Evolutionary conservation across 2,888 invertebrate species (phyloP).

Genomic region (Drosophila flavopinicola): DNA sequence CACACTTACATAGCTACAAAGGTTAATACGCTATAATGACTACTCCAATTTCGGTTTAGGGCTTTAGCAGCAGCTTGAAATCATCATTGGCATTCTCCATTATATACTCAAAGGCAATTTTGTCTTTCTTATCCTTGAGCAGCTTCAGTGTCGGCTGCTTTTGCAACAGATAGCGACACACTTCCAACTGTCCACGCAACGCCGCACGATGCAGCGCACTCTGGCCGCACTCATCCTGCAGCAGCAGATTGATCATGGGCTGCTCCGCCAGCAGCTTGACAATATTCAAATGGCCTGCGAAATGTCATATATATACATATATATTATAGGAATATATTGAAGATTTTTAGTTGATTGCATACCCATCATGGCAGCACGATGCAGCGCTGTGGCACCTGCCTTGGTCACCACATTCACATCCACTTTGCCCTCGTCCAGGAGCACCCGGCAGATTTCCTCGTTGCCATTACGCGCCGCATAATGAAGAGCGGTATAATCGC

Average conservation of each 20-base stretch:
- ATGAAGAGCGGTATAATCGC: constrained; percentile 95
- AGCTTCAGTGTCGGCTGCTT: constrained; percentile 79
- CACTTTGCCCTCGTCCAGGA: constrained; percentile 89
- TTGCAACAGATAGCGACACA: constrained; percentile 80
- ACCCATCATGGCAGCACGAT: constrained; percentile 92
- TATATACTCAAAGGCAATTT: constrained; percentile 84
- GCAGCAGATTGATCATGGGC: constrained; percentile 86
- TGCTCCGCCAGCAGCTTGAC: constrained; percentile 88
- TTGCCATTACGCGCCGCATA: constrained; percentile 94
- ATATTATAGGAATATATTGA: constrained; percentile 4
- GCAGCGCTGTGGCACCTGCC: constrained; percentile 92
- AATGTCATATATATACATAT: constrained; percentile 20
- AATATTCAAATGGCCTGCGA: constrained; percentile 87
- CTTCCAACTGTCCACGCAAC: constrained; percentile 85
- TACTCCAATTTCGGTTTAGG: constrained; percentile 46
- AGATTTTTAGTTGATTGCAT: constrained; percentile 37
- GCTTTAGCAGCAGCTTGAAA: constrained; percentile 82
- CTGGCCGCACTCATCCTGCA: constrained; percentile 91
- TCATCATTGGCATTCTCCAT: constrained; percentile 83
- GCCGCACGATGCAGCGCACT: constrained; percentile 92
- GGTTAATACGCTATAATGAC: constrained; percentile 3
- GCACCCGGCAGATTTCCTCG: constrained; percentile 87
- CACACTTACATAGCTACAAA: constrained; percentile 29
- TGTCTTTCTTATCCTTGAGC: constrained; percentile 84
- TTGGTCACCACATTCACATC: constrained; percentile 90